phyloP scores from a whole-genome alignment of 1,140 invertebrate species.

The Mycetomoellerius zeteki region DNA sequence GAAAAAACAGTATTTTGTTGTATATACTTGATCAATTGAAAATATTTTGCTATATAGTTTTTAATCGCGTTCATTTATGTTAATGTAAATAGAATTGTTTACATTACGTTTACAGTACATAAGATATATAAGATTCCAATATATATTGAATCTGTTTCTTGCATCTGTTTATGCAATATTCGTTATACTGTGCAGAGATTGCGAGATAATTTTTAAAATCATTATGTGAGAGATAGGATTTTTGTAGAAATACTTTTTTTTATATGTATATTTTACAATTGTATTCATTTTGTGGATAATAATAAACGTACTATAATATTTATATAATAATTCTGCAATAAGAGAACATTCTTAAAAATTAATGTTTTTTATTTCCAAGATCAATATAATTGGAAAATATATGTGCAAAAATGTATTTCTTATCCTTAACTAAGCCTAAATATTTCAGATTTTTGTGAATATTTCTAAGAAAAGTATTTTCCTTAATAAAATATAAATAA shows the following conservation, averaged over 20 bases:
- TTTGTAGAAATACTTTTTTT: neutral
- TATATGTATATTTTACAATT: too few species aligned
- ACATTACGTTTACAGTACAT: neutral
- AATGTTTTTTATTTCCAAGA: too few species aligned
- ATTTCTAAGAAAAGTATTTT: constrained; percentile 65
- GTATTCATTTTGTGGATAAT: too few species aligned
- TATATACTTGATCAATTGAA: neutral
- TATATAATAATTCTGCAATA: too few species aligned
- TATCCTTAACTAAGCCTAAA: too few species aligned
- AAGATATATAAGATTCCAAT: constrained; percentile 50
- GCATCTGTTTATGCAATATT: constrained; percentile 34
- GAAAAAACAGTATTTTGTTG: neutral
- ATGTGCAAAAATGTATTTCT: too few species aligned
- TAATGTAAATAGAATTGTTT: neutral
- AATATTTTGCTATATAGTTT: neutral
- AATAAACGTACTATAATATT: too few species aligned
- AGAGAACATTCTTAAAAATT: too few species aligned
- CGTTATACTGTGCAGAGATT: constrained; percentile 16
- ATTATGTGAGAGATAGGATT: neutral
- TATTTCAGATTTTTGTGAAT: neutral
- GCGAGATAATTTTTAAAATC: neutral
- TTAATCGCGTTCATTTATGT: neutral
- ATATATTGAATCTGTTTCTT: constrained; percentile 60
- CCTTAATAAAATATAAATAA: constrained; percentile 74
- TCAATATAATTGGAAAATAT: too few species aligned